A percentile compares a stretch with the other conserved stretches of the same genome.
Conservation (phyloP, 2,888 invertebrate species). For the Venustoraphidia nigricollis region DNA sequence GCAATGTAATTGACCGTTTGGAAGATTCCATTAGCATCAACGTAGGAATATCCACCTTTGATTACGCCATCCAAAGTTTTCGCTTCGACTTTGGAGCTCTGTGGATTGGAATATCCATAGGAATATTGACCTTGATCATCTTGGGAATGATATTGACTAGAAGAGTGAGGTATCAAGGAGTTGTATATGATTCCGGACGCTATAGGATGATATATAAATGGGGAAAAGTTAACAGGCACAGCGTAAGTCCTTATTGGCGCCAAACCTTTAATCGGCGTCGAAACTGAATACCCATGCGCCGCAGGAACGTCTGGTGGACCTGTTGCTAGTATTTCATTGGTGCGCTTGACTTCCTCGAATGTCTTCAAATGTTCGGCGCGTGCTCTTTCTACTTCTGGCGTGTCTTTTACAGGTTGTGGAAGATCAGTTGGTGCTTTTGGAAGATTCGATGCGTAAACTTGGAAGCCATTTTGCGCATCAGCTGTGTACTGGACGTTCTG, state of each 20-base stretch:
- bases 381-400: constrained; percentile 23
- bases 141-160: constrained; percentile 31
- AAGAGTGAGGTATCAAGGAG: background rate
- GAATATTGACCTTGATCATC: constrained; percentile 37
- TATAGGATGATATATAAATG: no score
- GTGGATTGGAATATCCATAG: constrained; percentile 46
- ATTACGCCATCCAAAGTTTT: constrained; percentile 43
- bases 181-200: no score
- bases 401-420: constrained; percentile 27
- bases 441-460: constrained; percentile 42
- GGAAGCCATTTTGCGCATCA: constrained; percentile 38
- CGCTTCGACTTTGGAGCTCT: constrained; percentile 46
- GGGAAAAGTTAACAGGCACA: no score
- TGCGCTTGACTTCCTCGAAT: constrained; percentile 16
- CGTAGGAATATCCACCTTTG: constrained; percentile 50
- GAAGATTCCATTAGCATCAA: constrained; percentile 47
- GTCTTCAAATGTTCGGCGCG: constrained; percentile 22
- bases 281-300: no score
- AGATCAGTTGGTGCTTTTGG: constrained; percentile 28
- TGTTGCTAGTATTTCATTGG: no score
- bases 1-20: constrained; percentile 49
- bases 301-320: no score
- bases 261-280: no score
- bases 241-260: no score
- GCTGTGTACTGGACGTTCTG: constrained; percentile 43